These are phyloP conservation scores for Lasioglossum villosulum DNA, from an alignment of 2,888 invertebrate genomes.

Conservation along the genomic window DNA sequence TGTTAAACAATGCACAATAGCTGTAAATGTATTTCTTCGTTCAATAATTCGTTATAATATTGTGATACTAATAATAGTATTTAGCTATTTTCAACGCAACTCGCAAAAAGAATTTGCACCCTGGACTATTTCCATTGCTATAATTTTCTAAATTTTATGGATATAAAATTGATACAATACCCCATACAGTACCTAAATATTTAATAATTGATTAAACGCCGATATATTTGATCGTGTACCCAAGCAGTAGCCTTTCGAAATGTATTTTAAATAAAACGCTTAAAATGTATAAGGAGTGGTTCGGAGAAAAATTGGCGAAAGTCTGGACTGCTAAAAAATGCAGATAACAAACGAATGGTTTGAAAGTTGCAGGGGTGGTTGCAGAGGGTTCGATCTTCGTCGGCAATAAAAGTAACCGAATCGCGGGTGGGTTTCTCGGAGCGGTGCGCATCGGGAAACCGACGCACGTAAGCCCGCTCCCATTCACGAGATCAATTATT, in stretches of 20 bases:
- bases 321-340: not conserved
- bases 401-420: conserved; percentile 33
- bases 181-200: no score
- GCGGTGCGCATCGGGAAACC: conserved; percentile 26
- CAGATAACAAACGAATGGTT: not conserved
- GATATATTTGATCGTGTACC: no score
- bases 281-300: not conserved
- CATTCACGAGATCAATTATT: conserved; percentile 58
- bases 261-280: not conserved
- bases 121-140: no score
- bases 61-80: no score
- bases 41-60: no score
- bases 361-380: not conserved
- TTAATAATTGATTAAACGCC: no score
- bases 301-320: not conserved
- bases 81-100: no score
- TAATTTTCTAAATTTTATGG: no score
- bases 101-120: no score
- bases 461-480: conserved; percentile 49
- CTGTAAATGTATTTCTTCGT: no score
- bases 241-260: not conserved
- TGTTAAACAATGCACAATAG: no score
- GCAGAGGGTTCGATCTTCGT: not conserved
- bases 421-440: not conserved
- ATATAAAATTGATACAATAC: no score